Evolutionary conservation across 2,797 vertebrate species (phyloP).

Genomic region (Onychomys arenicola): DNA sequence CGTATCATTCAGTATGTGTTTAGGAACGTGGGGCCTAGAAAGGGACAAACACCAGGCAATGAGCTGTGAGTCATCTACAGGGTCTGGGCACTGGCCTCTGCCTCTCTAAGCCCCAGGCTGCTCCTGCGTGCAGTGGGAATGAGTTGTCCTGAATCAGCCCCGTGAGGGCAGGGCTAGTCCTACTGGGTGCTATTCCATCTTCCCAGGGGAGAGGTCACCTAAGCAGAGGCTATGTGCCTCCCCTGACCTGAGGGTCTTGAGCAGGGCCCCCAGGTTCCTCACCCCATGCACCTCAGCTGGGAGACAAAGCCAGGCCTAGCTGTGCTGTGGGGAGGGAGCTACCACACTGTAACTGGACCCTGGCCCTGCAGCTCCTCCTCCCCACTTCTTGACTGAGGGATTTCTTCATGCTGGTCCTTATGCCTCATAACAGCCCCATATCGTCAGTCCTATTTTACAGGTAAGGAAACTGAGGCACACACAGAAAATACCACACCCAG

Average conservation of each 20-base stretch:
- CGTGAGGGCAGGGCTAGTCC: neutral
- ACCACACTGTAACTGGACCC: neutral
- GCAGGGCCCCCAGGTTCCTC: neutral
- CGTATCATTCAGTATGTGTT: neutral
- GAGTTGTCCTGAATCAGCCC: neutral
- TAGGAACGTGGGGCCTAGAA: neutral
- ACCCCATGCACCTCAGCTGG: neutral
- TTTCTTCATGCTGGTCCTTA: too few relatives aligned
- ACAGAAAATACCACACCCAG: neutral
- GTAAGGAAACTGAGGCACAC: neutral
- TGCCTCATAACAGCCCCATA: neutral
- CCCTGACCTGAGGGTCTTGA: neutral
- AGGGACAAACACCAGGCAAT: neutral
- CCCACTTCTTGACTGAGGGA: rapidly evolving
- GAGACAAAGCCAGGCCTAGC: neutral
- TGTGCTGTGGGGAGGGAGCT: rapidly evolving
- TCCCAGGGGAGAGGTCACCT: neutral
- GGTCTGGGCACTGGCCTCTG: neutral
- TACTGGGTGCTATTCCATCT: neutral
- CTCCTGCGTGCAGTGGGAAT: neutral
- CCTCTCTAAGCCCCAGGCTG: neutral
- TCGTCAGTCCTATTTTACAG: neutral
- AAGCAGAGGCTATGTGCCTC: neutral
- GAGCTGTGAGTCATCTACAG: neutral
- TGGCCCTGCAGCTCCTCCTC: rapidly evolving